Evolutionary conservation across 2,113 vertebrate species (phyloP), one percentile per base, ranked within the genome.

Genomic region (Megalops atlanticus): DNA sequence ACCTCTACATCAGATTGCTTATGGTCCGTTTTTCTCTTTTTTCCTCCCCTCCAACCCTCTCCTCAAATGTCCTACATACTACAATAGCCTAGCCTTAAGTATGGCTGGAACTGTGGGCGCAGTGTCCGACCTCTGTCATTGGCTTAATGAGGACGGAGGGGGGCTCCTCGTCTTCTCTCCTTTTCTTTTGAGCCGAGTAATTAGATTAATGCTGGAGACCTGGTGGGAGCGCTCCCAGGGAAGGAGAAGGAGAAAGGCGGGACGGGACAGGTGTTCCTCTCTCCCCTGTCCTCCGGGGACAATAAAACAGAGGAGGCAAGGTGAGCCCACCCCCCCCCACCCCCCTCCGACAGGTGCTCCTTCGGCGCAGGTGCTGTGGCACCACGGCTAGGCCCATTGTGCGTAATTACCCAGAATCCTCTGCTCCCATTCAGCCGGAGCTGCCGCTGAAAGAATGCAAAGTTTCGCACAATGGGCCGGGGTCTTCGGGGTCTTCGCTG

Each of bases 191-290:
- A 45, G 33, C 45, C 18, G 40, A 35, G 24, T 78, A 78, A 77
- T 82, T 77, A 82, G 75, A 82, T 78, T 77, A 82, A 43, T 77
- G 81, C 73, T 35, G 73, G 35, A 47, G 58, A 68, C 36, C 75
- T 76, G 75, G 73, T 82, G 77, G 81, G 78, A 84, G 54, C 35
- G 84, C 79, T 75, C 74, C 73, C 78, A 82, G 78, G 70, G 73
- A 82, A 31, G 33, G 80, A 33, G 76, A 78, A 85, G 81, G 54
- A 71, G 80, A n/a, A n/a, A 81, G 84, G 78, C 49, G 77, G 64
- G 52, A 27, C 52, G 39, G 49, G 49, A 81, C 86, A 82, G 81
- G 84, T 81, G 87, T 81, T 85, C 72, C 16, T 76, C 54, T 24
- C 40, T 69, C 27, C 80, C 33, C 35, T 49, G 40, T 71, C 64